Percentiles rank a stretch among this genome's conserved stretches.
These are phyloP conservation scores for Leptinotarsa tumamoca DNA, from an alignment of 2,888 invertebrate genomes.

Conservation along the genomic window DNA sequence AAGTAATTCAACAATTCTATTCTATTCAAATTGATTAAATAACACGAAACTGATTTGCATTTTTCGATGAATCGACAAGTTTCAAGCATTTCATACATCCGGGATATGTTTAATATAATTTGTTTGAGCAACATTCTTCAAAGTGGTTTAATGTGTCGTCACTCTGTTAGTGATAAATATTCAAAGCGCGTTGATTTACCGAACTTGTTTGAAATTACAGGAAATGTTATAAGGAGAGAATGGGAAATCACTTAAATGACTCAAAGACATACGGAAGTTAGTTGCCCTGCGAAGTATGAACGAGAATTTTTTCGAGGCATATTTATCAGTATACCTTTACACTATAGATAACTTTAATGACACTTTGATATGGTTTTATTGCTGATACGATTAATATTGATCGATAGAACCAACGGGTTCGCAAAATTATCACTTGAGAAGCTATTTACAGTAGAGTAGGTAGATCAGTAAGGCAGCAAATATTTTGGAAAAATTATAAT, in stretches of 20 bases:
- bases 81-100: conserved; percentile 50
- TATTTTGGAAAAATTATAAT: too few relatives aligned
- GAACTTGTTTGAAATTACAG: conserved; percentile 34
- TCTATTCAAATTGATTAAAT: conserved; percentile 35
- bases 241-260: conserved; percentile 28
- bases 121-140: conserved; percentile 39
- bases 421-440: too few relatives aligned
- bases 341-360: too few relatives aligned
- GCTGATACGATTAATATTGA: too few relatives aligned
- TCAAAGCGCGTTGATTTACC: conserved; percentile 36
- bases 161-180: conserved; percentile 38
- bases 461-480: too few relatives aligned
- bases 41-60: conserved; percentile 41
- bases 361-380: too few relatives aligned
- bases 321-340: too few relatives aligned
- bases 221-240: conserved; percentile 30
- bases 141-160: conserved; percentile 45
- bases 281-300: too few relatives aligned
- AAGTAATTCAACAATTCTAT: conserved; percentile 26
- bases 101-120: conserved; percentile 35
- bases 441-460: too few relatives aligned
- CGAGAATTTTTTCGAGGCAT: neutral
- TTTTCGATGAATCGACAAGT: conserved; percentile 41
- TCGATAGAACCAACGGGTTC: too few relatives aligned
- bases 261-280: conserved; percentile 19